Conservation (phyloP, 2,888 invertebrate species). For the Griposia aprilina region DNA sequence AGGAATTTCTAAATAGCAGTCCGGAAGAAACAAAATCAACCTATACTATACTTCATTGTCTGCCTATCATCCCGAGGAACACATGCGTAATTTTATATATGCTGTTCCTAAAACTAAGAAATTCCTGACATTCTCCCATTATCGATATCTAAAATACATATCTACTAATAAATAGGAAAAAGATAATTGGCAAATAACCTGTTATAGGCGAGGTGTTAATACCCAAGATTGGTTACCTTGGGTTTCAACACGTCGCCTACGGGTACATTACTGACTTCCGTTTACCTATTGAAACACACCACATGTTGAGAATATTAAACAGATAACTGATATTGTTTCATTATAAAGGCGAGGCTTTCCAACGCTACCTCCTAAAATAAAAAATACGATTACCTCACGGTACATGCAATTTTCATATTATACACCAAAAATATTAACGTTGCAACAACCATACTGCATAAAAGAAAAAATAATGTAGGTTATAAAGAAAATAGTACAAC, state of each 20-base stretch:
- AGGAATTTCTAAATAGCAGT: background rate
- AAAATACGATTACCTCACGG: too few species aligned
- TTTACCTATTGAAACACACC: constrained; percentile 13
- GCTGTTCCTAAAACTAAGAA: background rate
- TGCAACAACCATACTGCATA: too few species aligned
- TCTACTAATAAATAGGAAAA: background rate
- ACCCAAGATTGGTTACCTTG: background rate
- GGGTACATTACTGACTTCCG: constrained; percentile 19
- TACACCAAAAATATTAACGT: too few species aligned
- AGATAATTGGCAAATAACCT: background rate
- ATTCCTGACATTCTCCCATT: background rate
- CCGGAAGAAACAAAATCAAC: background rate
- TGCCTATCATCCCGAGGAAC: background rate
- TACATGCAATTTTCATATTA: too few species aligned
- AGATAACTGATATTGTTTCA: constrained; percentile 21
- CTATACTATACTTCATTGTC: background rate
- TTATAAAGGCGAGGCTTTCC: background rate
- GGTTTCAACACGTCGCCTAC: background rate
- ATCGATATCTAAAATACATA: background rate
- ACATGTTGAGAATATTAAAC: constrained; percentile 32
- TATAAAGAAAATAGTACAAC: too few species aligned
- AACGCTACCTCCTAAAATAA: too few species aligned
- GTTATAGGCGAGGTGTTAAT: background rate
- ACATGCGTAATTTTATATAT: background rate
- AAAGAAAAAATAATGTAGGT: too few species aligned